Percentiles rank a stretch among this genome's conserved stretches.
phyloP scores from a whole-genome alignment of 2,888 invertebrate genomes.

The Brachypalpus laphriformis region DNA sequence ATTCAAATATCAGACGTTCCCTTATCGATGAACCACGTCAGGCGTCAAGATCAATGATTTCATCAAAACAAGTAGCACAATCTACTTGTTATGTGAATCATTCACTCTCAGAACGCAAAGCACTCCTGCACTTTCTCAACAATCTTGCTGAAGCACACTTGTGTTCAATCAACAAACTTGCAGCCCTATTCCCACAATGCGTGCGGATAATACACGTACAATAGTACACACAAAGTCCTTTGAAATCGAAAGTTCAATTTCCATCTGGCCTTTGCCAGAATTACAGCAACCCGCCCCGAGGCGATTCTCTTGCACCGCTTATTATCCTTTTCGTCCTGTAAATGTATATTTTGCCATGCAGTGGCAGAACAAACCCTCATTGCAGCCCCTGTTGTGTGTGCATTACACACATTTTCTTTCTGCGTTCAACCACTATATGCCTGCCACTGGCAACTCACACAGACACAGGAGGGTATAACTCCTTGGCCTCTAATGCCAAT shows the following conservation, averaged over 20 bases:
- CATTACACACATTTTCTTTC: constrained; percentile 60
- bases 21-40: too few species aligned
- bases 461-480: constrained; percentile 42
- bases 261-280: constrained; percentile 35
- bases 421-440: constrained; percentile 68
- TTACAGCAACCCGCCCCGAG: constrained; percentile 42
- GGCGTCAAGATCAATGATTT: background rate
- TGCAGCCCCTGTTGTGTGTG: constrained; percentile 47
- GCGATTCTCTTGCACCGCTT: constrained; percentile 15
- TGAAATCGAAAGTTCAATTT: constrained; percentile 57
- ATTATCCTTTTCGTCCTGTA: constrained; percentile 16
- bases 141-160: constrained; percentile 33
- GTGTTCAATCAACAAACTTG: constrained; percentile 7
- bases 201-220: constrained; percentile 32
- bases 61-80: background rate
- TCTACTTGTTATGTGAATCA: background rate
- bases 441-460: constrained; percentile 12
- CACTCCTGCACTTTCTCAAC: constrained; percentile 5
- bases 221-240: constrained; percentile 17
- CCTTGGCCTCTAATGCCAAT: constrained; percentile 72
- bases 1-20: too few species aligned
- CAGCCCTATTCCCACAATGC: constrained; percentile 18
- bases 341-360: constrained; percentile 8
- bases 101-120: background rate
- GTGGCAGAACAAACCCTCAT: background rate